A percentile compares a stretch with the other conserved stretches of the same genome.
These are phyloP conservation scores for Sakesphorus luctuosus DNA, from an alignment of 2,113 vertebrate genomes.

Conservation along the genomic window DNA sequence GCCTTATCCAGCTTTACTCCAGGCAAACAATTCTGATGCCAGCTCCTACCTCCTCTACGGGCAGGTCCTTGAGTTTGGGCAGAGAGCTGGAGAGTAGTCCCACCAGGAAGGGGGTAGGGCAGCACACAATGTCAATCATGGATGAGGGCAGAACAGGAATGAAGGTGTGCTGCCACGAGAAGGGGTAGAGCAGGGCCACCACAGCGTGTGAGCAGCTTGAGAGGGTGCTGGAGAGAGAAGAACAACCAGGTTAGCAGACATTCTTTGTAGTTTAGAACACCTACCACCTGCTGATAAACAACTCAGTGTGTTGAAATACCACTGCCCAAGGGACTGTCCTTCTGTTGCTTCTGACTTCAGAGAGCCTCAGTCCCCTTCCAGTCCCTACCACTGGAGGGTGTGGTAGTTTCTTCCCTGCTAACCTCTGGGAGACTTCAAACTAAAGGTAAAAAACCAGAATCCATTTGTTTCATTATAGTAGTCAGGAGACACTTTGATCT, in stretches of 20 bases:
- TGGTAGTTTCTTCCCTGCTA: background rate
- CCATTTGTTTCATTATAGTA: background rate
- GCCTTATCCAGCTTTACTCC: background rate
- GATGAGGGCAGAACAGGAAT: conserved; percentile 96
- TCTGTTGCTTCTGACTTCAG: background rate
- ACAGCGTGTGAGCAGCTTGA: conserved; percentile 97
- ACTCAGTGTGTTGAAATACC: background rate
- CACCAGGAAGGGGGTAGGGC: conserved; percentile 96
- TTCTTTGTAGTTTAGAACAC: background rate
- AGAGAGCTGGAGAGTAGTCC: conserved; percentile 95
- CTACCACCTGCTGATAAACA: background rate
- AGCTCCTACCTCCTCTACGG: conserved; percentile 92
- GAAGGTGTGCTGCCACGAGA: conserved; percentile 99
- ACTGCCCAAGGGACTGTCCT: background rate
- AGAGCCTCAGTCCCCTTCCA: background rate
- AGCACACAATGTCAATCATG: conserved; percentile 99
- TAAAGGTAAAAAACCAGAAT: background rate
- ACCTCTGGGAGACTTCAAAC: background rate
- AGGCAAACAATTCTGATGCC: background rate
- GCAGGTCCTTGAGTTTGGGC: conserved; percentile 95
- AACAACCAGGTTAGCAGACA: background rate
- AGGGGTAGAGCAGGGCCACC: conserved; percentile 97
- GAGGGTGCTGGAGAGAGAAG: conserved; percentile 83
- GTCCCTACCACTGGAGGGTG: background rate
- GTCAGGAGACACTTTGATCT: background rate